A percentile compares a stretch with the other conserved stretches of the same genome.
These are phyloP conservation scores for Lasioglossum leucozonium DNA, from an alignment of 2,888 invertebrate species.

Conservation along the genomic window DNA sequence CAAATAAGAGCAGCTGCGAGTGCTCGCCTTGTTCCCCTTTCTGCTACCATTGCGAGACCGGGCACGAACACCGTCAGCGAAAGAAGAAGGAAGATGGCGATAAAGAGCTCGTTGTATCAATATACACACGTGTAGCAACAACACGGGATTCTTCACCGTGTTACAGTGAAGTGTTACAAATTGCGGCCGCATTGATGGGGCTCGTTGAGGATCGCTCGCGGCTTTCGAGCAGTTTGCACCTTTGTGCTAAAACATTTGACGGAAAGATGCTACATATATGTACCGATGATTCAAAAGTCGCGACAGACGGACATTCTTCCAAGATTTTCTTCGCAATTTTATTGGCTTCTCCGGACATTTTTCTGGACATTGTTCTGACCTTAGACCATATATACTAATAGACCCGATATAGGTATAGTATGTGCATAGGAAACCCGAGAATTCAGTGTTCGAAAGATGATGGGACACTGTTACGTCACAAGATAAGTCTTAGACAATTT, in stretches of 20 bases:
- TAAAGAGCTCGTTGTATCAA: constrained; percentile 31
- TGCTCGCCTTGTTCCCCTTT: constrained; percentile 26
- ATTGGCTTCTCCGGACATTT: too few relatives aligned
- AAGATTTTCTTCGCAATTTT: background rate
- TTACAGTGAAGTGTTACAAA: background rate
- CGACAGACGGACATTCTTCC: background rate
- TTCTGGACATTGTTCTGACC: too few relatives aligned
- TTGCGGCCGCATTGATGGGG: background rate
- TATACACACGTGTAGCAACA: constrained; percentile 18
- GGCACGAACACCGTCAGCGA: constrained; percentile 25
- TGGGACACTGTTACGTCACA: too few relatives aligned
- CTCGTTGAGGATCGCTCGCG: background rate
- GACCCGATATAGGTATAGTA: too few relatives aligned
- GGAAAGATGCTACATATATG: background rate
- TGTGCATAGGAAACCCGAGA: too few relatives aligned
- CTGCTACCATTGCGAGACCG: constrained; percentile 27
- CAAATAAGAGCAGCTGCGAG: constrained; percentile 37
- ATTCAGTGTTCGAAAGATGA: too few relatives aligned
- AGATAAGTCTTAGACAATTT: too few relatives aligned
- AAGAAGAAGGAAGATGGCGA: constrained; percentile 17
- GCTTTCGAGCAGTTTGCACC: background rate
- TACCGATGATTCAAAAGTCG: background rate
- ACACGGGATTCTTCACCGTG: background rate
- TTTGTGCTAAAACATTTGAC: background rate
- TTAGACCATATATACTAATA: too few relatives aligned